Evolutionary conservation across 1,140 invertebrate genomes (phyloP).

Genomic region (Zaprionus inermis): DNA sequence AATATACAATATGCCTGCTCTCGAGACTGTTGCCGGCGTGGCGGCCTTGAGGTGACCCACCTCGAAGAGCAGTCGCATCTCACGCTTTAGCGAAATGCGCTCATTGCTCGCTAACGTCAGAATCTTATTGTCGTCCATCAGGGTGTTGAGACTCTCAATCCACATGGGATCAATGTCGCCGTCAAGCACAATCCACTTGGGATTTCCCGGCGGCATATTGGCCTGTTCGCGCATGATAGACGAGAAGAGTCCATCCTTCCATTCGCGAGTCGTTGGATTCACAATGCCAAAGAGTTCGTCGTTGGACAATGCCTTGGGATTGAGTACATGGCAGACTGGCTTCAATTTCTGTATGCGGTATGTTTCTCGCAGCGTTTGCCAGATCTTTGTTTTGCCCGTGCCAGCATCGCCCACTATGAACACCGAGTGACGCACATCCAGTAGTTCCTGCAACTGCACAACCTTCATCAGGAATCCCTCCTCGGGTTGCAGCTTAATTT

Average conservation of each 20-base stretch:
- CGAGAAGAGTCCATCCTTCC: conserved; percentile 98
- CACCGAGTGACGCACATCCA: conserved; percentile 95
- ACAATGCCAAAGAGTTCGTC: conserved; percentile 98
- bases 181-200: conserved; percentile 98
- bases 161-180: conserved; percentile 99
- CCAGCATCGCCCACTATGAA: conserved; percentile 94
- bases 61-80: conserved; percentile 97
- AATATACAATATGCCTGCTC: conserved; percentile 96
- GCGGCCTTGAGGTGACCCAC: conserved; percentile 96
- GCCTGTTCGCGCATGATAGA: conserved; percentile 96
- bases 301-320: conserved; percentile 98
- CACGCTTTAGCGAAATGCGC: conserved; percentile 94
- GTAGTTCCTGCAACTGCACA: conserved; percentile 93
- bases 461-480: conserved; percentile 93
- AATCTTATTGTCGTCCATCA: conserved; percentile 95
- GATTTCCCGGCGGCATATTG: conserved; percentile 89
- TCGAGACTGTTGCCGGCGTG: conserved; percentile 97
- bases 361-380: conserved; percentile 92
- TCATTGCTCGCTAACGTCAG: conserved; percentile 97
- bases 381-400: conserved; percentile 94
- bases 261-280: conserved; percentile 97
- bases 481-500: conserved; percentile 93
- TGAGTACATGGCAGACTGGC: conserved; percentile 94
- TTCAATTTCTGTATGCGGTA: conserved; percentile 91
- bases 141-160: conserved; percentile 96